Conservation (phyloP, 1,140 invertebrate species). For the Drosophila kikkawai region DNA sequence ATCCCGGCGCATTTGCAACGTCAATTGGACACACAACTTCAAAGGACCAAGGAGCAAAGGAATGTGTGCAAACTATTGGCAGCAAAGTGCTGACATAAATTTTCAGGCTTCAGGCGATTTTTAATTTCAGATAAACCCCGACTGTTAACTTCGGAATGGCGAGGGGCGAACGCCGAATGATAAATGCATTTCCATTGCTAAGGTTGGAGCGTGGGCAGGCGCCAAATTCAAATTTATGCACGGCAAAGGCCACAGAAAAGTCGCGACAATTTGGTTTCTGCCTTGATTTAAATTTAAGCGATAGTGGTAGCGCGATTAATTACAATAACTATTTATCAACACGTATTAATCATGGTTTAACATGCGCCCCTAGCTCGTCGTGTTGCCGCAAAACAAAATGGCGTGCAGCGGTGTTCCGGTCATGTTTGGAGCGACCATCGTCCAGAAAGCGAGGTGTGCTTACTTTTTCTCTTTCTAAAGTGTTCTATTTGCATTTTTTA, state of each 20-base stretch:
- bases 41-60: slow-evolving; percentile 23
- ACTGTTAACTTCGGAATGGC: slow-evolving; percentile 56
- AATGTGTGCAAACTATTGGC: slow-evolving; percentile 34
- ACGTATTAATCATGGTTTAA: slow-evolving; percentile 78
- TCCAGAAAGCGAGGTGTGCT: not conserved
- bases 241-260: slow-evolving; percentile 9
- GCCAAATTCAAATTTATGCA: slow-evolving; percentile 57
- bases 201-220: slow-evolving; percentile 16
- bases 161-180: slow-evolving; percentile 40
- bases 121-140: slow-evolving; percentile 76
- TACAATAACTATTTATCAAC: slow-evolving; percentile 82
- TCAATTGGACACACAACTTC: slow-evolving; percentile 43
- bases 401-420: slow-evolving; percentile 63
- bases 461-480: not conserved
- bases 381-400: slow-evolving; percentile 65
- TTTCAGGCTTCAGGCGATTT: slow-evolving; percentile 71
- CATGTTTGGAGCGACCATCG: slow-evolving; percentile 41
- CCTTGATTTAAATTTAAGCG: slow-evolving; percentile 69
- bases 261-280: slow-evolving; percentile 19
- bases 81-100: slow-evolving; percentile 71
- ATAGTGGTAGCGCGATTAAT: slow-evolving; percentile 71
- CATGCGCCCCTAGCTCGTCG: slow-evolving; percentile 52
- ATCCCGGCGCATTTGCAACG: slow-evolving; percentile 36
- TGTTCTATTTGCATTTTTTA: slow-evolving; percentile 16
- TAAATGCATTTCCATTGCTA: slow-evolving; percentile 62